These are phyloP conservation scores for Delia radicum DNA, from an alignment of 1,140 invertebrate species.

Conservation along the genomic window DNA sequence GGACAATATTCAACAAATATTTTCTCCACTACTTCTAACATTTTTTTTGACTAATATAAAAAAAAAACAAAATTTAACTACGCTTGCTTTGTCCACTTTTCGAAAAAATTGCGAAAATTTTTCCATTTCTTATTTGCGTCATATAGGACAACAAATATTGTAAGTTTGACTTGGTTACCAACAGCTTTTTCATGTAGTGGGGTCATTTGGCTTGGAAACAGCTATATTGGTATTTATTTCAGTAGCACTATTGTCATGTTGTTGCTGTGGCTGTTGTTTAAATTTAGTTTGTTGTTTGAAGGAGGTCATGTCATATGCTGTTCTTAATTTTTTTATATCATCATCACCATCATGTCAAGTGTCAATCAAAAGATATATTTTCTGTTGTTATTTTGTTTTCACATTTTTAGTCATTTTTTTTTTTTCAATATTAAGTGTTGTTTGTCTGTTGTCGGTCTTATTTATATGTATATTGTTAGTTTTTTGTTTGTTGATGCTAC, in stretches of 20 bases:
- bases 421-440: background rate
- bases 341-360: conserved; percentile 21
- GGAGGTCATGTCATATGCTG: background rate
- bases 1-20: too few relatives aligned
- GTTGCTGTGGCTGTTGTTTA: background rate
- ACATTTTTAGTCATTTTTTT: background rate
- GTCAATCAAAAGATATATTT: conserved; percentile 4
- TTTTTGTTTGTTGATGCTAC: background rate
- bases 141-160: too few relatives aligned
- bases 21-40: too few relatives aligned
- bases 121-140: too few relatives aligned
- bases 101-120: too few relatives aligned
- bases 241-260: background rate
- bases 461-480: background rate
- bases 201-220: background rate
- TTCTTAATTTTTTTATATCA: background rate
- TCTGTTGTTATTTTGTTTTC: background rate
- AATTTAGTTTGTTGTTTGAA: background rate
- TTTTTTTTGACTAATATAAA: too few relatives aligned
- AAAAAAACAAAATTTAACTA: too few relatives aligned
- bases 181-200: background rate
- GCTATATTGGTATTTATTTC: background rate
- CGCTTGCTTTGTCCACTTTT: too few relatives aligned
- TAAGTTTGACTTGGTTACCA: too few relatives aligned
- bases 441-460: background rate